Evolutionary conservation across 2,113 vertebrate species (phyloP).

Genomic region (Ursus arctos): DNA sequence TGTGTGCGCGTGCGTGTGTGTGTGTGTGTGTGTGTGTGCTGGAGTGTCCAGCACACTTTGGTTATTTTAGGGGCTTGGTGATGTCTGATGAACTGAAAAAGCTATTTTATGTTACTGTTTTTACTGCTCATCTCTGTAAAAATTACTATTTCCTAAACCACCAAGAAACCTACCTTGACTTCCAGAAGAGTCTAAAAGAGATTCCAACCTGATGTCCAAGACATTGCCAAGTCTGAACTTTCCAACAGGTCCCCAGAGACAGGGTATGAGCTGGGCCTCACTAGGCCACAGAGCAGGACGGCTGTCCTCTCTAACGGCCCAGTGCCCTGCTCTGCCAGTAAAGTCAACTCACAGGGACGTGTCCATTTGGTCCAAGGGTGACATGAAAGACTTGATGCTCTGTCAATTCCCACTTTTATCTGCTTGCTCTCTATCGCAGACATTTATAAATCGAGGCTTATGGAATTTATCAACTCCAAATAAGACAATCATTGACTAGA

Average conservation of each 20-base stretch:
- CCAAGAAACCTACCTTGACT: slow-evolving; percentile 23
- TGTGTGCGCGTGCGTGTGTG: neutral
- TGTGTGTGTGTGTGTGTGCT: neutral
- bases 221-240: neutral
- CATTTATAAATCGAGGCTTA: slow-evolving; percentile 78
- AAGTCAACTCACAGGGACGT: neutral
- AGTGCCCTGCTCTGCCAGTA: neutral
- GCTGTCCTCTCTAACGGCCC: neutral
- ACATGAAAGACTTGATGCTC: slow-evolving; percentile 68
- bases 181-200: slow-evolving; percentile 36
- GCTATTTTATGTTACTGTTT: neutral
- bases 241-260: neutral
- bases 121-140: slow-evolving; percentile 14
- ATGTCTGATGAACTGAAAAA: neutral
- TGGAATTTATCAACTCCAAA: slow-evolving; percentile 80
- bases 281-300: neutral
- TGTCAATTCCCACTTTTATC: slow-evolving; percentile 75
- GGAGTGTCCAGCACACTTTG: neutral
- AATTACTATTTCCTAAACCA: slow-evolving; percentile 39
- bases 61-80: neutral
- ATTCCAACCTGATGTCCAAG: neutral
- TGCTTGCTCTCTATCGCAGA: slow-evolving; percentile 64
- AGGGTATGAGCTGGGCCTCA: neutral
- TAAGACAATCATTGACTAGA: slow-evolving; percentile 79
- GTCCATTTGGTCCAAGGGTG: slow-evolving; percentile 33